Evolutionary conservation across 2,888 invertebrate species (phyloP), one percentile per base, ranked within the genome.

Genomic region (Ectropis crepuscularia): DNA sequence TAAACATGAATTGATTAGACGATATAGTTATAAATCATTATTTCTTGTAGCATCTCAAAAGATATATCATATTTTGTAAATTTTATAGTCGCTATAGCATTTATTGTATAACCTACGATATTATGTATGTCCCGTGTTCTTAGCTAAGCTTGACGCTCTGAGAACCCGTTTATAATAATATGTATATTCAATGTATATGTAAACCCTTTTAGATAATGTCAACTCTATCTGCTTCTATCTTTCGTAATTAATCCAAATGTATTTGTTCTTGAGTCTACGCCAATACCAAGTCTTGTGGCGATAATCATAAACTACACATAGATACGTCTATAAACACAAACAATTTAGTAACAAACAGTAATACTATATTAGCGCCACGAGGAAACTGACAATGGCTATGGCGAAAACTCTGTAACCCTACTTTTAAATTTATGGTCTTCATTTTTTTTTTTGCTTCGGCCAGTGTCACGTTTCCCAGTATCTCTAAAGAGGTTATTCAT

Each of bases 41-140:
- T 89, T 89, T 91, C 89, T 82, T 87, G 89, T 92, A 91, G 91
- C 88, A 81, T 90, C 86, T 89, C 92, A 85, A 87, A 90, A 89
- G 88, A 90, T 90, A 92, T 90, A 92, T 92, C 91, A 92, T 92
- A 92, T 92, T 92, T 92, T 92, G 92, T 92, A 92, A 92, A 92
- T 92, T 92, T 92, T 92, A 92, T 92, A 92, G 91, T 87, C 85
- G 91, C 83, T 92, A 87, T 88, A 89, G 87, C 87, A 81, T 84
- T 62, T 81, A 87, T 79, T 85, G 79, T 89, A 78, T 90, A 89
- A 87, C 77, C 88, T 89, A 85, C 80, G 73, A 72, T 79, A 77
- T 77, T 76, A 66, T 89, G 79, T 89, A 87, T 89, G 85, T 88
- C 82, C 82, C 84, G 82, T 86, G 87, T 87, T 88, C 82, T 88